Percentiles rank a stretch among this genome's conserved stretches.
Conservation (phyloP, 2,113 vertebrate species). For the Turdus rufiventris region DNA sequence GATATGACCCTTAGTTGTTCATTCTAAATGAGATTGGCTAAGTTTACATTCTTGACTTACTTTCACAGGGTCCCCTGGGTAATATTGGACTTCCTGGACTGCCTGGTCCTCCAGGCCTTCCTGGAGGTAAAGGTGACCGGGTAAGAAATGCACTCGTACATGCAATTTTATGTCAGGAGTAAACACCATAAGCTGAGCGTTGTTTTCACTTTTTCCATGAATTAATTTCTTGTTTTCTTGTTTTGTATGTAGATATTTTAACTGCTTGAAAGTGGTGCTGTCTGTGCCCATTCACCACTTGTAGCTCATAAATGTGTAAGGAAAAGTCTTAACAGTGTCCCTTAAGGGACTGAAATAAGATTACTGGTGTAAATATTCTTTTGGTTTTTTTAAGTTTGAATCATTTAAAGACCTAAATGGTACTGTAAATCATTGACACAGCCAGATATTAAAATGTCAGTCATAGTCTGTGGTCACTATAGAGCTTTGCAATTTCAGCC, state of each 20-base stretch:
- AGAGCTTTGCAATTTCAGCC: background rate
- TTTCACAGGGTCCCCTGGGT: conserved; percentile 85
- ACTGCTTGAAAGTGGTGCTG: background rate
- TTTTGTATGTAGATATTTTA: background rate
- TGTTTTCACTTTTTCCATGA: background rate
- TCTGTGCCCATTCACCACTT: background rate
- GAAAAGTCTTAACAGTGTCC: background rate
- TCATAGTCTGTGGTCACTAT: background rate
- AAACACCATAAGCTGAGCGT: background rate
- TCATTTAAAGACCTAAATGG: background rate
- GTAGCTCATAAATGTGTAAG: background rate
- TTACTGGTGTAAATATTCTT: background rate
- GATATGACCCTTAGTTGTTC: background rate
- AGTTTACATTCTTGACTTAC: conserved; percentile 25
- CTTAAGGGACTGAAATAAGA: background rate
- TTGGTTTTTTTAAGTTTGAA: background rate
- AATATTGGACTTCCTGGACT: conserved; percentile 88
- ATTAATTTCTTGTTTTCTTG: background rate
- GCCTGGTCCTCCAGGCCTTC: conserved; percentile 86
- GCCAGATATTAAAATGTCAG: background rate
- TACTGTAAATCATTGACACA: background rate
- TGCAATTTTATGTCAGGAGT: background rate
- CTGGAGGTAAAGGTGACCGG: conserved; percentile 89
- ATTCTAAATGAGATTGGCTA: background rate
- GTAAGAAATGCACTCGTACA: conserved; percentile 69